phyloP scores from a whole-genome alignment of 2,113 vertebrate species.

The Circaetus gallicus region DNA sequence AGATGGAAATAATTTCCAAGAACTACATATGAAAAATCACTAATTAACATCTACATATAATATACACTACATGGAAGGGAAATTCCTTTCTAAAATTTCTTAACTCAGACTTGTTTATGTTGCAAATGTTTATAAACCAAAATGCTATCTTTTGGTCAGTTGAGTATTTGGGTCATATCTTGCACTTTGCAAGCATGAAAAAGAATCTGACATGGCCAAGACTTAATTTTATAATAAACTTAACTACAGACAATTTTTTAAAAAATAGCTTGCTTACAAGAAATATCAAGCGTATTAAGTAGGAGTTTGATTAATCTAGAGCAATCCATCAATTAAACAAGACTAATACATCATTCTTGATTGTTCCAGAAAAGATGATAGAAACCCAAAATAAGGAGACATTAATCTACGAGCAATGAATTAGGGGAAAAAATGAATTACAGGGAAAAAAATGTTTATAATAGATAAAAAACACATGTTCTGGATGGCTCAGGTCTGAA shows the following conservation, averaged over 20 bases:
- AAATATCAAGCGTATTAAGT: background rate
- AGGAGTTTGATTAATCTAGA: background rate
- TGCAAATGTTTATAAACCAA: background rate
- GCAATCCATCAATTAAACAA: constrained; percentile 4
- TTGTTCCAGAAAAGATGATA: background rate
- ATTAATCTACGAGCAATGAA: background rate
- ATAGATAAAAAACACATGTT: background rate
- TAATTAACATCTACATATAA: background rate
- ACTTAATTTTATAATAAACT: background rate
- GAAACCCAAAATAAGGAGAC: background rate
- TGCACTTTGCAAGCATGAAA: background rate
- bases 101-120: background rate
- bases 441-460: background rate
- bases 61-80: background rate
- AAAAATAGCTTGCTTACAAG: background rate
- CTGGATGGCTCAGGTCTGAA: background rate
- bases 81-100: constrained; percentile 6
- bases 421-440: background rate
- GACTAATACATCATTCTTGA: background rate
- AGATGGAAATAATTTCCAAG: background rate
- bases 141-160: background rate
- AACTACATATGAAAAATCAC: background rate
- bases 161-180: background rate
- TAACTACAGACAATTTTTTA: background rate
- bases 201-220: background rate